These are phyloP conservation scores for Butorides virescens DNA, from an alignment of 2,113 vertebrate genomes.

Conservation along the genomic window DNA sequence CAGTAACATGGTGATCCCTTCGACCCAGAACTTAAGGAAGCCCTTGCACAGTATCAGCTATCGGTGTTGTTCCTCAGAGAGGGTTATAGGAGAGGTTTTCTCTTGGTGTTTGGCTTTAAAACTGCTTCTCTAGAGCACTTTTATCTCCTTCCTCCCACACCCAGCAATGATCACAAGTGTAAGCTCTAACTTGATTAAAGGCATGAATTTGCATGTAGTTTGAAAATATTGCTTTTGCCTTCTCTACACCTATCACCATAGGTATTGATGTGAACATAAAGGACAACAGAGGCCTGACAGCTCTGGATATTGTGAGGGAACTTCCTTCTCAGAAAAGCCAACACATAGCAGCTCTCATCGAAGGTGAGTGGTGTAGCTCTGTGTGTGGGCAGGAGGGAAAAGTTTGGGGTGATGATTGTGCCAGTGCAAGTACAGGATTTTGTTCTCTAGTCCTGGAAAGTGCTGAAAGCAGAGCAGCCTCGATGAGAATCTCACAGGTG, in stretches of 20 bases:
- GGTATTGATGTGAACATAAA: slow-evolving; percentile 92
- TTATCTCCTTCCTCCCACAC: background rate
- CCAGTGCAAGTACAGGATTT: background rate
- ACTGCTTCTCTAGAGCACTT: background rate
- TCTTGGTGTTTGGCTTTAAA: background rate
- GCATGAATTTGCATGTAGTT: background rate
- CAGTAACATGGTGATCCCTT: background rate
- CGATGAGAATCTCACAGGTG: background rate
- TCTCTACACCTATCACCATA: slow-evolving; percentile 34
- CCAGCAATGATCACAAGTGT: background rate
- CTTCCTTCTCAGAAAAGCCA: slow-evolving; percentile 98
- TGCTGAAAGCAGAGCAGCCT: background rate
- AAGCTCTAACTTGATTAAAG: background rate
- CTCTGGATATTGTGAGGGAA: slow-evolving; percentile 92
- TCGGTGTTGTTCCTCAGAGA: background rate
- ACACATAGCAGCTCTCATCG: slow-evolving; percentile 89
- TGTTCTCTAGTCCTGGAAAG: background rate
- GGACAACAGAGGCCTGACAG: slow-evolving; percentile 88
- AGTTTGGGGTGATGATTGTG: background rate
- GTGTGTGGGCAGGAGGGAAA: background rate
- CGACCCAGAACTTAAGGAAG: background rate
- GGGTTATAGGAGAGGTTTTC: background rate
- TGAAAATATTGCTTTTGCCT: background rate
- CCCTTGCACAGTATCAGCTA: background rate
- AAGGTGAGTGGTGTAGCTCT: slow-evolving; percentile 74